Conservation (phyloP, 2,888 invertebrate species). For the Caenorhabditis sp. region DNA sequence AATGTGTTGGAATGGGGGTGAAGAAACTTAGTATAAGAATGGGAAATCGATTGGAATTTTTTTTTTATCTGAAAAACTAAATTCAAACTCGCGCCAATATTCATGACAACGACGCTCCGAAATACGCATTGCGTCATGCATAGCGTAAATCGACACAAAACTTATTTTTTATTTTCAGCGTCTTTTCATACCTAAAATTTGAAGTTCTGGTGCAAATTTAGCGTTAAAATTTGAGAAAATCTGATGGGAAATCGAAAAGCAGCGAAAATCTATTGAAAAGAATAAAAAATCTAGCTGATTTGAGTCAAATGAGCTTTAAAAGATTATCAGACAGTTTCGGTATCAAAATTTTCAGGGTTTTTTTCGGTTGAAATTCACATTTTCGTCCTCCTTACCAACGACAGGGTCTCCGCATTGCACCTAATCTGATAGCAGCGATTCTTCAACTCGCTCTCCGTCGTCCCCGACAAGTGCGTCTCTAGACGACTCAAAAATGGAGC, state of each 20-base stretch:
- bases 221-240: no score
- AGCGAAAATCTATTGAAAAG: no score
- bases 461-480: conserved; percentile 54
- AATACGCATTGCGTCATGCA: not conserved
- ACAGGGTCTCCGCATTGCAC: conserved; percentile 68
- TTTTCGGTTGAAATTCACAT: not conserved
- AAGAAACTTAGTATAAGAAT: not conserved
- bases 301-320: no score
- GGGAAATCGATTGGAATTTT: not conserved
- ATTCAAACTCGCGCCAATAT: not conserved
- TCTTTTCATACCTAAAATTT: no score
- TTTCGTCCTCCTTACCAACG: conserved; percentile 62
- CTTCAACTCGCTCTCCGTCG: conserved; percentile 67
- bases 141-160: not conserved
- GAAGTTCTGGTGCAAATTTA: no score
- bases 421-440: conserved; percentile 79
- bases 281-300: no score
- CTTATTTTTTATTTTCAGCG: no score
- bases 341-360: not conserved
- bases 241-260: no score
- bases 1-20: not conserved
- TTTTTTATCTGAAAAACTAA: not conserved
- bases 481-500: conserved; percentile 74
- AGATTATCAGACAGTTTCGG: no score
- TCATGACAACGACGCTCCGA: not conserved